A percentile compares a stretch with the other conserved stretches of the same genome.
phyloP scores from a whole-genome alignment of 2,888 invertebrate species.

The Anthophora plumipes region DNA sequence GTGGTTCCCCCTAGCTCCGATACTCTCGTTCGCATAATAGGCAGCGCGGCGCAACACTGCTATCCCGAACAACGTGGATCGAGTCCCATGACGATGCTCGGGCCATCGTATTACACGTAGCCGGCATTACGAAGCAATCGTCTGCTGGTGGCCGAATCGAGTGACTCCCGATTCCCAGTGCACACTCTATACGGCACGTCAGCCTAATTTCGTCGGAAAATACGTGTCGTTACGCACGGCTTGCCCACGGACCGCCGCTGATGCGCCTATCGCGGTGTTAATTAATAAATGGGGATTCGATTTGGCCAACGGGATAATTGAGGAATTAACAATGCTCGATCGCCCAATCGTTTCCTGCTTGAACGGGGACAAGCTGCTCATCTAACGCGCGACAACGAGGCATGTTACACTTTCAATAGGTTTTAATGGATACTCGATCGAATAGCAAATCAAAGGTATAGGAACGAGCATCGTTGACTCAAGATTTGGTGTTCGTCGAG shows the following conservation, averaged over 20 bases:
- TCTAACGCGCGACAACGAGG: not conserved
- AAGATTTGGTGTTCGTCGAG: too few relatives aligned
- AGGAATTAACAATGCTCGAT: conserved; percentile 67
- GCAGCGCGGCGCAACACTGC: conserved; percentile 21
- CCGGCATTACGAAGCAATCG: conserved; percentile 66
- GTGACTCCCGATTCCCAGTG: conserved; percentile 71
- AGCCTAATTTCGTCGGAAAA: conserved; percentile 69
- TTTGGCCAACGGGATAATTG: conserved; percentile 62
- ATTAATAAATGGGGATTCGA: conserved; percentile 73
- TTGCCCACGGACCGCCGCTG: conserved; percentile 11
- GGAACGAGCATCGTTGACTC: too few relatives aligned
- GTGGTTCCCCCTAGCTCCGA: conserved; percentile 46
- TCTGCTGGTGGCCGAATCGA: conserved; percentile 61
- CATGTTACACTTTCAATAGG: conserved; percentile 1
- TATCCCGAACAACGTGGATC: conserved; percentile 40
- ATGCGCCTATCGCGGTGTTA: conserved; percentile 60
- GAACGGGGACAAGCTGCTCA: conserved; percentile 3
- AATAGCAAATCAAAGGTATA: too few relatives aligned
- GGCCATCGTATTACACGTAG: conserved; percentile 57
- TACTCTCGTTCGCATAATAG: conserved; percentile 23
- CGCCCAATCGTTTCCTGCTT: conserved; percentile 52
- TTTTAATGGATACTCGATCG: not conserved
- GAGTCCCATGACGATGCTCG: conserved; percentile 61
- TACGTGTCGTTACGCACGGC: conserved; percentile 61
- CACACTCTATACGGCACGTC: conserved; percentile 64